Evolutionary conservation across 2,797 vertebrate species (phyloP).

Genomic region (Euthynnus affinis): DNA sequence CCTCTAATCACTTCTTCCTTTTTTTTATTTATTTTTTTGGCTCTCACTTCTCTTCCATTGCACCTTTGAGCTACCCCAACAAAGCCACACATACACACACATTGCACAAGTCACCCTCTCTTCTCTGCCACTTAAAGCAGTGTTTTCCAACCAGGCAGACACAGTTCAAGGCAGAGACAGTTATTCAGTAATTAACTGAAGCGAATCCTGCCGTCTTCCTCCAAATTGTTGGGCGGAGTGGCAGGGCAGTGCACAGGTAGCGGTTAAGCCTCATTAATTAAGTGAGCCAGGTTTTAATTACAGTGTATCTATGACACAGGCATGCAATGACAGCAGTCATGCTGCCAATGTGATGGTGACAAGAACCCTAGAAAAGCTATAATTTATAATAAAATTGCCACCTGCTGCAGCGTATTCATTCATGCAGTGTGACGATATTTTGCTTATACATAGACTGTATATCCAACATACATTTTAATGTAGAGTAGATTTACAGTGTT

Average conservation of each 20-base stretch:
- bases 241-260: conserved; percentile 53
- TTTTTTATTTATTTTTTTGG: not conserved
- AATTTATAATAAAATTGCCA: conserved; percentile 5
- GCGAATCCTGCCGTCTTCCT: conserved; percentile 17
- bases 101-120: not conserved
- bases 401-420: conserved; percentile 11
- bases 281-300: conserved; percentile 67
- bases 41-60: not conserved
- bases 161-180: conserved; percentile 33
- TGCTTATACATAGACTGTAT: not conserved
- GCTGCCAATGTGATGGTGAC: not conserved
- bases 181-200: conserved; percentile 55
- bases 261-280: conserved; percentile 71
- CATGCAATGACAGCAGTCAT: not conserved
- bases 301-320: conserved; percentile 25
- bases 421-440: conserved; percentile 1
- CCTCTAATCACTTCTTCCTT: conserved; percentile 15
- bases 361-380: not conserved
- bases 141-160: conserved; percentile 29
- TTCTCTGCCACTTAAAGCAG: not conserved
- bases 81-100: conserved; percentile 6
- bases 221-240: conserved; percentile 33
- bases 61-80: not conserved
- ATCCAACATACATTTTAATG: not conserved
- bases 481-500: not conserved